Evolutionary conservation across 2,797 vertebrate species (phyloP).

Genomic region (Microctenopoma stevenorrisi): DNA sequence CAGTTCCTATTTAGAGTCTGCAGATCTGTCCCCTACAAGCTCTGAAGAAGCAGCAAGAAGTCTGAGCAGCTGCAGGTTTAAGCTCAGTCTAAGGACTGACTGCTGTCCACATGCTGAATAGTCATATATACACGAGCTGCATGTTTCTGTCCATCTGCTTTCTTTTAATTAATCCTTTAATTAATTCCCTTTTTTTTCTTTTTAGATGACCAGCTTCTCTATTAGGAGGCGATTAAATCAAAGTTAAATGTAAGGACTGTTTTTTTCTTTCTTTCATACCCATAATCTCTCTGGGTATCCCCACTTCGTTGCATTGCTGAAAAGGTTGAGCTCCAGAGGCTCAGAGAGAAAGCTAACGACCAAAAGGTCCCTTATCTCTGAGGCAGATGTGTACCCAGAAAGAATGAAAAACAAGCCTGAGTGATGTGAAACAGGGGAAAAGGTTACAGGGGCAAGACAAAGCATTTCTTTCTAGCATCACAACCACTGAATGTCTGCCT

Average conservation of each 20-base stretch:
- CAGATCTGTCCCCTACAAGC: conserved; percentile 3
- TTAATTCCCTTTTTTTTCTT: conserved; percentile 12
- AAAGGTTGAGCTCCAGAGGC: conserved; percentile 57
- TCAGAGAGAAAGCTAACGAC: conserved; percentile 18
- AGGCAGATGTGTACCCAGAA: conserved; percentile 55
- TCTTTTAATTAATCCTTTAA: conserved; percentile 5
- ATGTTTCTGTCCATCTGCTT: too few relatives aligned
- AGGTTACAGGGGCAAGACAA: conserved; percentile 62
- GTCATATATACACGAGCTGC: too few relatives aligned
- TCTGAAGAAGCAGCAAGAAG: conserved; percentile 1
- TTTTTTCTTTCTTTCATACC: conserved; percentile 25
- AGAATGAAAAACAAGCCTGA: conserved; percentile 67
- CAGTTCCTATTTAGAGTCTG: neutral
- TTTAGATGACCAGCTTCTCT: neutral
- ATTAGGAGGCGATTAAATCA: conserved; percentile 27
- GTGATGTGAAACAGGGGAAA: conserved; percentile 51
- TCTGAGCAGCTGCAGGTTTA: too few relatives aligned
- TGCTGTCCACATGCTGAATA: too few relatives aligned
- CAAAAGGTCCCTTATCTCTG: conserved; percentile 63
- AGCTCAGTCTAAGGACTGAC: too few relatives aligned
- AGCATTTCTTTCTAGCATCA: conserved; percentile 46
- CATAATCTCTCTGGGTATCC: conserved; percentile 2
- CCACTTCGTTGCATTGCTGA: conserved; percentile 41
- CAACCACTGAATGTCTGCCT: conserved; percentile 35
- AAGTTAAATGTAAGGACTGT: neutral